Evolutionary conservation across 2,888 invertebrate genomes (phyloP).

Genomic region (Baccha elongata): DNA sequence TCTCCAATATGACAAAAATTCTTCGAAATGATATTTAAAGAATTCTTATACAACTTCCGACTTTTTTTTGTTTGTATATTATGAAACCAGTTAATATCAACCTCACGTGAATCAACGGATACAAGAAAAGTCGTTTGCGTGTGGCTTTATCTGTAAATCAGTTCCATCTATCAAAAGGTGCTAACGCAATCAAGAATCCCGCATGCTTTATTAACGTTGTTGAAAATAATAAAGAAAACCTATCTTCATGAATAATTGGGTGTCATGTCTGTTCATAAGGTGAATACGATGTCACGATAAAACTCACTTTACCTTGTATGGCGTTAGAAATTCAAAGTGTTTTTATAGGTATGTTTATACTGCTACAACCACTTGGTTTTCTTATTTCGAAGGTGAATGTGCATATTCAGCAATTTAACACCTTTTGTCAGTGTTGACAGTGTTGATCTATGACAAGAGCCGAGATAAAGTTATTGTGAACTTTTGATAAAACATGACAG

Average conservation of each 20-base stretch:
- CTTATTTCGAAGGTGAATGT: neutral
- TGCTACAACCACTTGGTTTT: conserved; percentile 1
- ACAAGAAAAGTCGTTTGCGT: neutral
- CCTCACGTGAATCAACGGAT: conserved; percentile 10
- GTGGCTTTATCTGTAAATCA: neutral
- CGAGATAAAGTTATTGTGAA: conserved; percentile 12
- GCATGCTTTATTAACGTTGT: neutral
- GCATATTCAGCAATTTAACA: conserved; percentile 23
- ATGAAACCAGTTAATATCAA: conserved; percentile 9
- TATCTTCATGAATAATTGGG: conserved; percentile 14
- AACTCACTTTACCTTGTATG: conserved; percentile 17
- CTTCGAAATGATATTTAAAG: neutral
- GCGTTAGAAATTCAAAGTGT: neutral
- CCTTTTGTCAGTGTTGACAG: conserved; percentile 5
- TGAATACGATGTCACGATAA: neutral
- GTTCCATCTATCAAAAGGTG: neutral
- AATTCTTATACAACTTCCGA: neutral
- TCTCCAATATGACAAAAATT: neutral
- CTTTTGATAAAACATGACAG: conserved; percentile 1
- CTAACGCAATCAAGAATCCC: neutral
- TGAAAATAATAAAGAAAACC: neutral
- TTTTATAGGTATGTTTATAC: neutral
- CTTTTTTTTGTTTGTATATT: neutral
- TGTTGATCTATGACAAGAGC: neutral
- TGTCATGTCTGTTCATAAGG: neutral